phyloP scores from a whole-genome alignment of 64 coral and sea anemone species.

The Trachythela sp. region DNA sequence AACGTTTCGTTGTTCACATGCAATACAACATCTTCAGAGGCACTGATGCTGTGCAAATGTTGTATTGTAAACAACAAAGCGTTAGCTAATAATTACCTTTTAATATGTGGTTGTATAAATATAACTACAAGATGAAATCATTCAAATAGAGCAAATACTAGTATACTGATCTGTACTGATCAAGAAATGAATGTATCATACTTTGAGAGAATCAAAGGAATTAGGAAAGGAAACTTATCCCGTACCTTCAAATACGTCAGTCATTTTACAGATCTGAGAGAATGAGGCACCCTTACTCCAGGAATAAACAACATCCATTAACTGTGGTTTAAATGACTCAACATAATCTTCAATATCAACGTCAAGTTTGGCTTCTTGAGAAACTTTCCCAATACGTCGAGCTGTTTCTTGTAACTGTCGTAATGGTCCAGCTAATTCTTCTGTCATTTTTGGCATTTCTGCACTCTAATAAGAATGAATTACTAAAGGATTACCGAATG shows the following conservation, averaged over 20 bases:
- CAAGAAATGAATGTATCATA: neutral
- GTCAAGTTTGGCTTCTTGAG: conserved; percentile 93
- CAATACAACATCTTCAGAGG: too few relatives aligned
- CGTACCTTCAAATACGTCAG: conserved; percentile 80
- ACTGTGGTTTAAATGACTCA: conserved; percentile 71
- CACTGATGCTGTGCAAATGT: too few relatives aligned
- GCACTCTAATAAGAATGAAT: conserved; percentile 47
- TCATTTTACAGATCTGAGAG: conserved; percentile 95
- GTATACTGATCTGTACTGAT: too few relatives aligned
- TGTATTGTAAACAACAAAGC: too few relatives aligned
- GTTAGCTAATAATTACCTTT: too few relatives aligned
- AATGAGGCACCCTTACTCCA: conserved; percentile 94
- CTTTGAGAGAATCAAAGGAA: neutral
- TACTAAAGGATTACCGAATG: too few relatives aligned
- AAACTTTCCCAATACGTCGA: conserved; percentile 94
- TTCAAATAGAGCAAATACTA: too few relatives aligned
- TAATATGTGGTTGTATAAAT: too few relatives aligned
- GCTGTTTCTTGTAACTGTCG: conserved; percentile 98
- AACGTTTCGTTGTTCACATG: too few relatives aligned
- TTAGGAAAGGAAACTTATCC: neutral
- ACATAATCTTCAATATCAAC: conserved; percentile 92
- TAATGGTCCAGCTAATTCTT: conserved; percentile 89
- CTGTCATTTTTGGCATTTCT: conserved; percentile 80
- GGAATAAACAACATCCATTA: conserved; percentile 95
- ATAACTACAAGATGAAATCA: too few relatives aligned